These are phyloP conservation scores for Apaloderma vittatum DNA, from an alignment of 2,113 vertebrate species.

Conservation along the genomic window DNA sequence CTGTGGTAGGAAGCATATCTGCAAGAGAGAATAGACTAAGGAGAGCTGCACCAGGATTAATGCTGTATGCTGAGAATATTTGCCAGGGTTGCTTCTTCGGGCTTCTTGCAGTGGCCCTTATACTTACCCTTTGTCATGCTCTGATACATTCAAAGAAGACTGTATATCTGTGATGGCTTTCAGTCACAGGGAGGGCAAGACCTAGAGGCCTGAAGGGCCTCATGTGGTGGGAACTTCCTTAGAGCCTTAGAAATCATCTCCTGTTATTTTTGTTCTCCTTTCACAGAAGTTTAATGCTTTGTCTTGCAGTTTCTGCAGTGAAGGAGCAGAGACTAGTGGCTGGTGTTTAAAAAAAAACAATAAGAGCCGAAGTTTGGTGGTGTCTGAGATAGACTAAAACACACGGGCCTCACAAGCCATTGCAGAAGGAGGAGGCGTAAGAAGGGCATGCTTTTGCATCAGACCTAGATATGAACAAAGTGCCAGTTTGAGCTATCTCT, in stretches of 20 bases:
- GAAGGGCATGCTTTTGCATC: background rate
- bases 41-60: background rate
- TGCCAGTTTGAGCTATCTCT: background rate
- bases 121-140: background rate
- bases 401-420: fast-evolving
- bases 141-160: background rate
- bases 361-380: background rate
- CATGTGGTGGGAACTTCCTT: background rate
- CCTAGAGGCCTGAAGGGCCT: background rate
- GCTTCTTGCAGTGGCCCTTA: background rate
- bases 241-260: background rate
- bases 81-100: background rate
- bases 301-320: background rate
- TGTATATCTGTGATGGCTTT: background rate
- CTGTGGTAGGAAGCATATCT: background rate
- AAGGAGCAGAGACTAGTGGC: background rate
- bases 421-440: background rate
- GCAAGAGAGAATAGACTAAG: background rate
- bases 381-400: background rate
- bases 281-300: background rate
- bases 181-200: background rate
- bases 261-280: background rate
- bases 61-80: background rate
- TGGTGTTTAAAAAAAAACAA: background rate
- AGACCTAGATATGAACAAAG: background rate